A percentile compares a stretch with the other conserved stretches of the same genome.
These are phyloP conservation scores for Tragelaphus scriptus DNA, from an alignment of 2,113 vertebrate species.

Conservation along the genomic window DNA sequence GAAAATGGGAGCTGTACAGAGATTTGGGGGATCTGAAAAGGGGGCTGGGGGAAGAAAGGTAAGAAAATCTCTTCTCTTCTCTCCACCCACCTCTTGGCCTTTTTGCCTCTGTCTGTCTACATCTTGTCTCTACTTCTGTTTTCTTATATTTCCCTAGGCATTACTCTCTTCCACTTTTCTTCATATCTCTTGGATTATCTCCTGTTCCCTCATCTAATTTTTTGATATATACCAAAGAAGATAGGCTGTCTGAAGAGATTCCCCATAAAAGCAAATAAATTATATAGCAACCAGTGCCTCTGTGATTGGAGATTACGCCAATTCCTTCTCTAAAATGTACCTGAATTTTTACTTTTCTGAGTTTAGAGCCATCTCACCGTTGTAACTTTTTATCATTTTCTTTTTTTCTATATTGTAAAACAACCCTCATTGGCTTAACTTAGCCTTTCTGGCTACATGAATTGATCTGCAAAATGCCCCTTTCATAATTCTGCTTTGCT, in stretches of 20 bases:
- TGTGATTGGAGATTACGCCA: neutral
- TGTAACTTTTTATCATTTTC: neutral
- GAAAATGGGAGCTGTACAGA: neutral
- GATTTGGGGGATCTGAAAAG: neutral
- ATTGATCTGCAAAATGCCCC: neutral
- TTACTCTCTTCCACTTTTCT: neutral
- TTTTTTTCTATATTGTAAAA: neutral
- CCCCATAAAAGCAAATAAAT: neutral
- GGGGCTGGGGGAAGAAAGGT: fast-evolving
- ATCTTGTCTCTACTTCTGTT: neutral
- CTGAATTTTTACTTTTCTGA: neutral
- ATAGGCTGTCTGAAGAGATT: neutral
- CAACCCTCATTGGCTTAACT: neutral
- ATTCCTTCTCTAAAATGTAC: neutral
- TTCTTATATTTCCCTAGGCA: neutral
- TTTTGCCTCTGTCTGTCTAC: neutral
- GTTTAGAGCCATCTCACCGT: neutral
- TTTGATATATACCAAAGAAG: neutral
- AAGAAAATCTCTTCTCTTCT: neutral
- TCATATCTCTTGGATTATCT: neutral
- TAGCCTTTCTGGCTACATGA: neutral
- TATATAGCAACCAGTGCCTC: neutral
- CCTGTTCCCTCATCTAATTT: neutral
- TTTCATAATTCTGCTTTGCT: neutral
- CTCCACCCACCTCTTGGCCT: neutral